Conservation (phyloP, 2,888 invertebrate species). For the Cheilosia vulpina region DNA sequence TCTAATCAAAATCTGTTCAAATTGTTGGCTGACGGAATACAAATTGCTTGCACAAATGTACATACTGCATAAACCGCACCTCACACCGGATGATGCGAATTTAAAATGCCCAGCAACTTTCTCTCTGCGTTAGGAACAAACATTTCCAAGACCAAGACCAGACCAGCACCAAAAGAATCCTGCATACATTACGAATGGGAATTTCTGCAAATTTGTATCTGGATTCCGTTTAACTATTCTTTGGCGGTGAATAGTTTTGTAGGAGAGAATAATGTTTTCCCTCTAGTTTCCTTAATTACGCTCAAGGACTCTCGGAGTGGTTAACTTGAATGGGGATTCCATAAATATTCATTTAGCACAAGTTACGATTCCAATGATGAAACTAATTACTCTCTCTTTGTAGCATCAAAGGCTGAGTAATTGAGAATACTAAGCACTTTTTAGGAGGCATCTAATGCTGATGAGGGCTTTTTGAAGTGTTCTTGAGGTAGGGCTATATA, state of each 20-base stretch:
- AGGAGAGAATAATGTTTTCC: constrained; percentile 14
- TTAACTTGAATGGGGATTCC: constrained; percentile 33
- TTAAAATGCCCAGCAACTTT: constrained; percentile 6
- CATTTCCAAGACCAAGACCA: constrained; percentile 18
- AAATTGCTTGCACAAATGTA: too few species aligned
- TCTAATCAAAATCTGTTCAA: too few species aligned
- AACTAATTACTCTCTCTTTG: constrained; percentile 33
- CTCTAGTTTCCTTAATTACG: constrained; percentile 10
- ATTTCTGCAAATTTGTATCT: constrained; percentile 18
- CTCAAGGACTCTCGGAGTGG: not conserved
- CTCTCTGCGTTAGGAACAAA: constrained; percentile 13
- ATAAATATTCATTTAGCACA: constrained; percentile 49
- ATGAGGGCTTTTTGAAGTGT: not conserved
- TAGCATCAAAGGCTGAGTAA: not conserved
- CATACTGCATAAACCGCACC: too few species aligned
- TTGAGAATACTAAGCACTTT: not conserved
- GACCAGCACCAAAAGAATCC: constrained; percentile 23
- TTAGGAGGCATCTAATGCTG: not conserved
- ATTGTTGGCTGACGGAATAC: too few species aligned
- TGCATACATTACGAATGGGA: constrained; percentile 30
- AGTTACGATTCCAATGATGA: constrained; percentile 15
- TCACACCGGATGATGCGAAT: too few species aligned
- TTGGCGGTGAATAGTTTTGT: constrained; percentile 15
- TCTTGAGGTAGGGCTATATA: not conserved
- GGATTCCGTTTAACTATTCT: not conserved